These are phyloP conservation scores for Aporophyla nigra DNA, from an alignment of 2,888 invertebrate species.

Conservation along the genomic window DNA sequence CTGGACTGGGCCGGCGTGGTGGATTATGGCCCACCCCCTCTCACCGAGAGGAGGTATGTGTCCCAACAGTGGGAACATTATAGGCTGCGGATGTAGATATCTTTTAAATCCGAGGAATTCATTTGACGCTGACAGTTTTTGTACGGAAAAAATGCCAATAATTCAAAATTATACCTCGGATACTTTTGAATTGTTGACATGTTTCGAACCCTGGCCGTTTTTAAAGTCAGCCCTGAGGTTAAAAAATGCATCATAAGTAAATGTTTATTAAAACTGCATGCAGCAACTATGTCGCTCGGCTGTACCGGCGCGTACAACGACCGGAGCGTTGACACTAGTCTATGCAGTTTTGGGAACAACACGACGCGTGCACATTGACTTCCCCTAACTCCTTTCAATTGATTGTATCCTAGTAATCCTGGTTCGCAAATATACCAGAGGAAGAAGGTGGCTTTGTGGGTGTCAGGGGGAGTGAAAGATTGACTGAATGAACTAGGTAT, in stretches of 20 bases:
- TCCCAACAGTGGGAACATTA: too few relatives aligned
- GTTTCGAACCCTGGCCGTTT: too few relatives aligned
- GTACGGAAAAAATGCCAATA: background rate
- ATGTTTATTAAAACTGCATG: background rate
- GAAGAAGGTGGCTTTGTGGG: too few relatives aligned
- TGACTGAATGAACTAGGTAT: background rate
- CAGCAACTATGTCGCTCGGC: slow-evolving; percentile 41
- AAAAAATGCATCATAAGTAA: background rate
- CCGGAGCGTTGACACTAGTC: slow-evolving; percentile 81
- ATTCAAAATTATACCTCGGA: background rate
- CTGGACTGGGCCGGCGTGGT: too few relatives aligned
- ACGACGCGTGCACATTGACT: slow-evolving; percentile 29
- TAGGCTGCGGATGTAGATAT: too few relatives aligned
- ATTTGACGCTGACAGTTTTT: background rate
- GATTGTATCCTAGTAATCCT: slow-evolving; percentile 41
- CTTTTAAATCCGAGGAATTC: background rate
- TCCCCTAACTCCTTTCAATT: background rate
- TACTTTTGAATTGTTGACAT: too few relatives aligned
- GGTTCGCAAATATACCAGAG: background rate
- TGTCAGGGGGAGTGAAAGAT: background rate
- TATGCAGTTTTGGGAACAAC: slow-evolving; percentile 83
- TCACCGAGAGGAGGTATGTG: too few relatives aligned
- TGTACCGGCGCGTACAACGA: slow-evolving; percentile 77
- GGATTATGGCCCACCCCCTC: too few relatives aligned
- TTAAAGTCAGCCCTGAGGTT: background rate